Base-by-base conservation (phyloP, 2,888 invertebrate genomes). In the Volucella inanis region DNA sequence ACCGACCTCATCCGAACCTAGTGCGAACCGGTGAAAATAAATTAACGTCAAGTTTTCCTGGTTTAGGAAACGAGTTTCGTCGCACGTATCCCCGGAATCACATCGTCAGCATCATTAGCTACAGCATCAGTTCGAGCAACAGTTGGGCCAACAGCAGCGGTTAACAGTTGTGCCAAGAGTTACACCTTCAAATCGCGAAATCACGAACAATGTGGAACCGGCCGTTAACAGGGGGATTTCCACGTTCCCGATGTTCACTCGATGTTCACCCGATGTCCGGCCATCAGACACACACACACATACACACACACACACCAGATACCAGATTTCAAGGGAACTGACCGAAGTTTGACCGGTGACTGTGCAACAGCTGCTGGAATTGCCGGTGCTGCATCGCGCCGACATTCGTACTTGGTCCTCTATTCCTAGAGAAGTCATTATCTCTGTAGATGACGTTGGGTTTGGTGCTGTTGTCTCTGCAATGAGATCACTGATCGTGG, bases 21-120 rank as follows among this genome's bases (percentile, higher is more conserved):
- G 50, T 43, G 77, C 49, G 45, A 84, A 84, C 80, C 84, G 80
- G 84, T 75, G 84, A 80, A 84, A 79, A 74, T 80, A 80, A 80
- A 75, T 80, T 22, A 75, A 41, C 70, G 45, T 84, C 80, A 54
- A 83, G 83, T 83, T 84, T 84, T 84, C 75, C 70, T 75, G 80
- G 70, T 80, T 84, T 80, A 3, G 31, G 11, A 52, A 84, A 80
- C 80, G 59, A 70, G 84, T 84, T 84, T 61, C 57, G 55, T 61
- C n/a, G 38, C 15, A 9, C 12, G n/a, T 64, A 38, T 3, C 18
- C 55, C n/a, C 47, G 15, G 54, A 39, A 11, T 31, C 8, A 38
- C 47, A 55, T 49, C 14, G 41, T 1, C 8, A 22, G 15, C 43
- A 38, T 6, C 39, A 22, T 47, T 54, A 38, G 39, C 76, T 18